A percentile compares a stretch with the other conserved stretches of the same genome.
Evolutionary conservation across 1,140 invertebrate species (phyloP).

Genomic region (Caenorhabditis brenneri): DNA sequence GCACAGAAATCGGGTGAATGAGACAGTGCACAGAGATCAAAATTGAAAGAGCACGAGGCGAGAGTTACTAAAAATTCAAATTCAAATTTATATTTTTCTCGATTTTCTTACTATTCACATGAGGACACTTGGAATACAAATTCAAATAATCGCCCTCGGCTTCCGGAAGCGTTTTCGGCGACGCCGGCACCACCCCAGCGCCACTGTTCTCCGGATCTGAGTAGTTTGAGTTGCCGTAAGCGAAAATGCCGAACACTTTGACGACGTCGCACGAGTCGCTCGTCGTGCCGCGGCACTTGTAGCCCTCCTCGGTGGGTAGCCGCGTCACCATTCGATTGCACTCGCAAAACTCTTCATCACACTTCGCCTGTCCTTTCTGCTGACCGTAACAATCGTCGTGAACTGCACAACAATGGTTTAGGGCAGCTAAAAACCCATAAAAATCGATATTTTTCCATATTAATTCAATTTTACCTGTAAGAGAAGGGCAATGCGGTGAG

Average conservation of each 20-base stretch:
- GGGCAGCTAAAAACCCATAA: slow-evolving; percentile 43
- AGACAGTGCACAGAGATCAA: background rate
- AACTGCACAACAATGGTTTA: slow-evolving; percentile 51
- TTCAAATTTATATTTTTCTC: too few species aligned
- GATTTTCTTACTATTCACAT: slow-evolving; percentile 20
- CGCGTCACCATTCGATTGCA: slow-evolving; percentile 19
- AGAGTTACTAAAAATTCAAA: background rate
- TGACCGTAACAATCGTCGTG: slow-evolving; percentile 53
- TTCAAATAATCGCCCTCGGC: background rate
- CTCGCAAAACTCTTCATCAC: slow-evolving; percentile 46
- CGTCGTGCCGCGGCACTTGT: background rate
- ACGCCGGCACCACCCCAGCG: background rate
- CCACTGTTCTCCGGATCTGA: background rate
- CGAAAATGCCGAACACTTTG: background rate
- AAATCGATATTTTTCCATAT: background rate
- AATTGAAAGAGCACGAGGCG: slow-evolving; percentile 7
- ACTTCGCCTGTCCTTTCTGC: slow-evolving; percentile 31
- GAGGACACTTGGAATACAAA: slow-evolving; percentile 25
- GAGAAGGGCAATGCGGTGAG: background rate
- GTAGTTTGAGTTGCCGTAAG: slow-evolving; percentile 40
- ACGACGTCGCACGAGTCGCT: background rate
- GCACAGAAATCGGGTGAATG: slow-evolving; percentile 29
- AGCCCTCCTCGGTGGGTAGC: background rate
- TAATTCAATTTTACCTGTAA: background rate
- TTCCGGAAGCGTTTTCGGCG: background rate